Conservation (phyloP, 1,140 invertebrate species). For the Cydia splendana region DNA sequence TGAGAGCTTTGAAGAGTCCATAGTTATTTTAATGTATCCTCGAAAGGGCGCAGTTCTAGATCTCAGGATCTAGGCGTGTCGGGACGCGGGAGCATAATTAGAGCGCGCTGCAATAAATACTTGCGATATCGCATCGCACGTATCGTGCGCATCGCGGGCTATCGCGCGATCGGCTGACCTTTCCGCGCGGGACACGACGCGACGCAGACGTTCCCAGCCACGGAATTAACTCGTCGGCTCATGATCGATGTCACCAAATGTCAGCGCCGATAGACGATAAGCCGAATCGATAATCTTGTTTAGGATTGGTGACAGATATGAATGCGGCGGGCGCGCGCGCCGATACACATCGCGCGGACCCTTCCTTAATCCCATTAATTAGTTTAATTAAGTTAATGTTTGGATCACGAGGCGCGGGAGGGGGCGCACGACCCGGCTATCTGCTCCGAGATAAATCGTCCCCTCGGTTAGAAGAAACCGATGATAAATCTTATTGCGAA, state of each 20-base stretch:
- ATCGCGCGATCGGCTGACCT: conserved; percentile 5
- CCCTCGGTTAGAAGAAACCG: conserved; percentile 43
- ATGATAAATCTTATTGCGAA: conserved; percentile 50
- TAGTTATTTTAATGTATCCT: conserved; percentile 13
- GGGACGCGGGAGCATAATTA: conserved; percentile 1
- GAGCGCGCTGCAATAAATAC: background rate
- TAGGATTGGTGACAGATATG: conserved; percentile 26
- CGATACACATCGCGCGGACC: conserved; percentile 35
- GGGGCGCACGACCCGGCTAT: conserved; percentile 36
- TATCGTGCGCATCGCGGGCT: conserved; percentile 9
- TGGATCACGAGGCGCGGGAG: conserved; percentile 33
- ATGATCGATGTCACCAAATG: conserved; percentile 31
- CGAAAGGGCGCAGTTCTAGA: conserved; percentile 9
- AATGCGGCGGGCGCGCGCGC: background rate
- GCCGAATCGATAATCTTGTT: conserved; percentile 23
- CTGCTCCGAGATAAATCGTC: conserved; percentile 40
- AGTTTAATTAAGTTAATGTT: conserved; percentile 53
- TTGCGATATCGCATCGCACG: conserved; percentile 11
- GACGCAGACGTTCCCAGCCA: conserved; percentile 4
- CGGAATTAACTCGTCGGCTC: conserved; percentile 24
- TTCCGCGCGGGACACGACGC: conserved; percentile 11
- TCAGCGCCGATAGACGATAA: conserved; percentile 32
- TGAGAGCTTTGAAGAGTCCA: background rate
- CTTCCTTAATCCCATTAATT: conserved; percentile 47
- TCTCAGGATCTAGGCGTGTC: conserved; percentile 1